Conservation (phyloP, 2,797 vertebrate genomes). For the Rhinella marina region DNA sequence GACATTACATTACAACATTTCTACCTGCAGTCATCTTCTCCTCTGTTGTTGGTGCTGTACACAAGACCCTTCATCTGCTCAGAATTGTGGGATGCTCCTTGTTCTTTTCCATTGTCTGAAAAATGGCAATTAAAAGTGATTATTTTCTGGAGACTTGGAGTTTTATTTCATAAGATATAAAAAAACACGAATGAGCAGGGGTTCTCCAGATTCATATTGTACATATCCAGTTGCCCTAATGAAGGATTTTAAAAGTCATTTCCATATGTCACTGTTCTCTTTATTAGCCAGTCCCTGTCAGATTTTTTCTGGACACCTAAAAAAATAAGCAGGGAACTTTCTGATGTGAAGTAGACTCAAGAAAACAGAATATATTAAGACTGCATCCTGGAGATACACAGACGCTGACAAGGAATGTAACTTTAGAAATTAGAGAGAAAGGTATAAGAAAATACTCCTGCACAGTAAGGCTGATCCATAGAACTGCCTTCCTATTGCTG, state of each 20-base stretch:
- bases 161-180: neutral
- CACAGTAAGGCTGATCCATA: neutral
- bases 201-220: neutral
- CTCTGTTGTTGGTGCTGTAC: neutral
- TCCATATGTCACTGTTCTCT: slow-evolving; percentile 23
- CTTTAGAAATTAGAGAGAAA: neutral
- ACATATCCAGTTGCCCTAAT: neutral
- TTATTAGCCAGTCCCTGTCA: slow-evolving; percentile 21
- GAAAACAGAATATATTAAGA: slow-evolving; percentile 24
- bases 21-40: neutral
- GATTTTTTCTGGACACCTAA: slow-evolving; percentile 11
- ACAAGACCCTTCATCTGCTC: neutral
- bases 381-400: neutral
- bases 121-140: neutral
- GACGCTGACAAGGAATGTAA: neutral
- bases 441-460: neutral
- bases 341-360: slow-evolving; percentile 18
- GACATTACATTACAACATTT: neutral
- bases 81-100: neutral
- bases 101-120: neutral
- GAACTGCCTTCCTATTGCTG: neutral
- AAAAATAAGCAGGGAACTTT: slow-evolving; percentile 24
- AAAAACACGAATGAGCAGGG: neutral
- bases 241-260: slow-evolving; percentile 28
- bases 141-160: neutral